Conservation (phyloP, 2,888 invertebrate species). For the Drosophila anomelani region DNA sequence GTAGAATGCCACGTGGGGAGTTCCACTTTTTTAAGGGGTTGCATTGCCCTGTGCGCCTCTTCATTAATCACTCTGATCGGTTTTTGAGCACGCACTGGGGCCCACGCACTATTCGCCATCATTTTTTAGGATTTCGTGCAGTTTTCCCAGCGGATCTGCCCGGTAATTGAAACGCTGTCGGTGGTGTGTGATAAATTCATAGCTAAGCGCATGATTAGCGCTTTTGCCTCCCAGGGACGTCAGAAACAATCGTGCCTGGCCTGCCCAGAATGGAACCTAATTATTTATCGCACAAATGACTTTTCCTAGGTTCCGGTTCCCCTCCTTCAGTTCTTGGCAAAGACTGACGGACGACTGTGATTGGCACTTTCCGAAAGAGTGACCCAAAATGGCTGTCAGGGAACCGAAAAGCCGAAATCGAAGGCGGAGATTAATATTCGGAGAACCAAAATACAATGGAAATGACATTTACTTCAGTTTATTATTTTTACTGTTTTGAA, state of each 20-base stretch:
- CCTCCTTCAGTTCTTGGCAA: background rate
- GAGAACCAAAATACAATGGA: background rate
- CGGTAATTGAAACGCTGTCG: slow-evolving; percentile 73
- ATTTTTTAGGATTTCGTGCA: slow-evolving; percentile 80
- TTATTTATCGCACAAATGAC: slow-evolving; percentile 76
- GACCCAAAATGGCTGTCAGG: slow-evolving; percentile 5
- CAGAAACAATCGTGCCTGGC: slow-evolving; percentile 18
- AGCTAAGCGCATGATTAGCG: slow-evolving; percentile 77
- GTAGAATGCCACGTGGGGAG: slow-evolving; percentile 39
- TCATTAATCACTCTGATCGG: slow-evolving; percentile 81
- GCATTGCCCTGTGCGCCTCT: slow-evolving; percentile 40
- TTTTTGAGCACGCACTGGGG: slow-evolving; percentile 72
- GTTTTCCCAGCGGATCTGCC: slow-evolving; percentile 37
- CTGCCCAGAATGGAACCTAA: slow-evolving; percentile 51
- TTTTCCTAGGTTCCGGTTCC: slow-evolving; percentile 35
- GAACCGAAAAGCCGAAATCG: background rate
- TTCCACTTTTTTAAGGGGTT: slow-evolving; percentile 29
- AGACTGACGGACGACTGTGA: slow-evolving; percentile 19
- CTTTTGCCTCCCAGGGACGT: slow-evolving; percentile 51
- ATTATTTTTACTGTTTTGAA: background rate
- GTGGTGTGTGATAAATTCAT: slow-evolving; percentile 68
- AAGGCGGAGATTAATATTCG: background rate
- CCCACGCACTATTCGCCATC: slow-evolving; percentile 63
- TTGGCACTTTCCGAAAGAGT: slow-evolving; percentile 12
- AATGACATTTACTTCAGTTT: background rate